These are phyloP conservation scores for Corythaeola cristata DNA, from an alignment of 2,113 vertebrate genomes.

Conservation along the genomic window DNA sequence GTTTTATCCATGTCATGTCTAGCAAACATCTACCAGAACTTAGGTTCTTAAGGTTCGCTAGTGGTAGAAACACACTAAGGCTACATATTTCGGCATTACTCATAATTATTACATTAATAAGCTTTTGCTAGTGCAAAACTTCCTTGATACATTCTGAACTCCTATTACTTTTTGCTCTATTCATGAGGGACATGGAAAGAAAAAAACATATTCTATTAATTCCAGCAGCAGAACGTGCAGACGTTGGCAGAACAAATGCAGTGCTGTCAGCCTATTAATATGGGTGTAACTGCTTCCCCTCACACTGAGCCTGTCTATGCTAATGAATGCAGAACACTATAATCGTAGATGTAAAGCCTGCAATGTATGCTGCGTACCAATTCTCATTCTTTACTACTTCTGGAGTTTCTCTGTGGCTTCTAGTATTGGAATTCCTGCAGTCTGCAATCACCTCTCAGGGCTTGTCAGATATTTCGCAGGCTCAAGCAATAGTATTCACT, in stretches of 20 bases:
- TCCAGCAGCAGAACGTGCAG: neutral
- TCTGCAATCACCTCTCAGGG: neutral
- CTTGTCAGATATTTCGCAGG: neutral
- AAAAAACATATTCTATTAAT: neutral
- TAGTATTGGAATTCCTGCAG: neutral
- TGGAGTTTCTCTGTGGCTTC: neutral
- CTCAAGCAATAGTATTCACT: neutral
- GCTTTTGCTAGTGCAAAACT: neutral
- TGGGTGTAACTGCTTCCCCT: neutral
- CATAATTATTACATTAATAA: neutral
- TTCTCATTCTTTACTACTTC: neutral
- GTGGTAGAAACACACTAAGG: neutral
- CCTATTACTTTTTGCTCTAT: neutral
- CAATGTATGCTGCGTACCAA: neutral
- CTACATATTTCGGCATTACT: neutral
- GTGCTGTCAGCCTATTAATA: too few species aligned
- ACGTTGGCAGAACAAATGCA: neutral
- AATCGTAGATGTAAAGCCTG: neutral
- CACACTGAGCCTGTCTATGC: neutral
- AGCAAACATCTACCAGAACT: neutral
- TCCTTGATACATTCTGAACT: neutral
- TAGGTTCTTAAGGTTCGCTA: neutral
- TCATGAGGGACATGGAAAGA: neutral
- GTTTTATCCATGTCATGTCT: fast-evolving
- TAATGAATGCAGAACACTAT: neutral